Evolutionary conservation across 1,140 invertebrate genomes (phyloP).

Genomic region (Acyrthosiphon pisum): DNA sequence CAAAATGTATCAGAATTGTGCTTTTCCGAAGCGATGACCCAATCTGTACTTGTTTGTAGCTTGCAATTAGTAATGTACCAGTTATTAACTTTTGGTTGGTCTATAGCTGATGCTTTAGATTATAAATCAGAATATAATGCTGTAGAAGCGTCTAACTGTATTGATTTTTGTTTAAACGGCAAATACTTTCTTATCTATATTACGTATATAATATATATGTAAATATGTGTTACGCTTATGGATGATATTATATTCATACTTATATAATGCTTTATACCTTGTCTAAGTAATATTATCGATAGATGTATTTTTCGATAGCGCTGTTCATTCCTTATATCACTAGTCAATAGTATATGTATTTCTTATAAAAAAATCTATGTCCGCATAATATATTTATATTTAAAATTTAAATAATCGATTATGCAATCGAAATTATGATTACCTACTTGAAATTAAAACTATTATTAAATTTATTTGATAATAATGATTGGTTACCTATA

Average conservation of each 20-base stretch:
- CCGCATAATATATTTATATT: background rate
- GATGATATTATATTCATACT: background rate
- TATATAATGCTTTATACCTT: background rate
- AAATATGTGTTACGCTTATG: background rate
- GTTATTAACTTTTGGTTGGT: background rate
- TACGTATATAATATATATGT: background rate
- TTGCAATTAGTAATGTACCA: background rate
- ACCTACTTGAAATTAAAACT: background rate
- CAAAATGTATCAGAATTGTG: background rate
- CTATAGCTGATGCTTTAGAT: background rate
- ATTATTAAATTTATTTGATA: background rate
- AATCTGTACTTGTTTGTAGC: background rate
- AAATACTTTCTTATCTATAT: background rate
- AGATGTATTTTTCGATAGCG: background rate
- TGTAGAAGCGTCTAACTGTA: background rate
- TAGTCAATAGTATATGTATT: background rate
- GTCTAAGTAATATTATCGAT: background rate
- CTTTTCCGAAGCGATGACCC: background rate
- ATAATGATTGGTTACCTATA: background rate
- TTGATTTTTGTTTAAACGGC: background rate
- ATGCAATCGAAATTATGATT: background rate
- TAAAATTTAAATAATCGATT: background rate
- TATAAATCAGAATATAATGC: background rate
- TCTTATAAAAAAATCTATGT: background rate
- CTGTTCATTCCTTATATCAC: background rate